Conservation (phyloP, 2,888 invertebrate species). For the Schizotus pectinicornis region DNA sequence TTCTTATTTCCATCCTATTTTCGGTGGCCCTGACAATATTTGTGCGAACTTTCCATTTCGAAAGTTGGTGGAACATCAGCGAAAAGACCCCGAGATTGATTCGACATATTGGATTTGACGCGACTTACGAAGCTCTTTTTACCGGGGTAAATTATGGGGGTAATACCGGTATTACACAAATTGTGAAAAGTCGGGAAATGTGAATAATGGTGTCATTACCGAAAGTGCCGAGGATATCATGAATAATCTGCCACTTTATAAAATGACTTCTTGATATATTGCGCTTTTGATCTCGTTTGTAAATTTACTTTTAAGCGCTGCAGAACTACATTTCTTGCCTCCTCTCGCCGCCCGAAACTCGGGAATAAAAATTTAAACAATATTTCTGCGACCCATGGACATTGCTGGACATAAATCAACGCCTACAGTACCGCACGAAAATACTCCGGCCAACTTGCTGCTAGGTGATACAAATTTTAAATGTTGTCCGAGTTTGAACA, state of each 20-base stretch:
- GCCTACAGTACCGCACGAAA: slow-evolving; percentile 5
- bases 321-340: slow-evolving; percentile 13
- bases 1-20: too few relatives aligned
- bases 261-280: slow-evolving; percentile 48
- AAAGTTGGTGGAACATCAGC: too few relatives aligned
- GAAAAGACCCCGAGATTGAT: too few relatives aligned
- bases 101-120: slow-evolving; percentile 13
- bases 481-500: slow-evolving; percentile 7
- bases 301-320: slow-evolving; percentile 21
- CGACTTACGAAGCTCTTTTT: slow-evolving; percentile 20
- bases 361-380: slow-evolving; percentile 12
- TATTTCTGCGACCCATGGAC: slow-evolving; percentile 7
- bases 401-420: slow-evolving; percentile 15
- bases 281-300: slow-evolving; percentile 39
- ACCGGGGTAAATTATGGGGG: slow-evolving; percentile 26
- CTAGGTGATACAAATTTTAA: slow-evolving; percentile 14
- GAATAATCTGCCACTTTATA: slow-evolving; percentile 48
- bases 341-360: slow-evolving; percentile 2
- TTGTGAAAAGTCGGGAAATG: slow-evolving; percentile 36
- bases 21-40: too few relatives aligned
- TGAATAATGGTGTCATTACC: slow-evolving; percentile 47
- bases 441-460: slow-evolving; percentile 1
- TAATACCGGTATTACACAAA: slow-evolving; percentile 34
- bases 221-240: slow-evolving; percentile 46
- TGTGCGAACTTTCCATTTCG: too few relatives aligned